Evolutionary conservation across 2,113 vertebrate genomes (phyloP).

Genomic region (Dasyornis broadbenti): DNA sequence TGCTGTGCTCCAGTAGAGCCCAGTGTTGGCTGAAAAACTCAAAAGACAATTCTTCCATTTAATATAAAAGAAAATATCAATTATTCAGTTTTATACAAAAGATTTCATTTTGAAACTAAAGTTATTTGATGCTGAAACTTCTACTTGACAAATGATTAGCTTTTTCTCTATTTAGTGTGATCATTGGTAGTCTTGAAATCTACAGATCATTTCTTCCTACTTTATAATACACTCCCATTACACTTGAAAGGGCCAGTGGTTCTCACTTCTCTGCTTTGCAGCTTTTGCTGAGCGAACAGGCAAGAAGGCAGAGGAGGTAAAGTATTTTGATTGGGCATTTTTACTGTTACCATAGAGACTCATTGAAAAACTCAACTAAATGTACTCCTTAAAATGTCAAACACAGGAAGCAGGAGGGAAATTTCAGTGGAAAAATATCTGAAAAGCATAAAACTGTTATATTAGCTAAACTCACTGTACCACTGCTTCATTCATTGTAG

Average conservation of each 20-base stretch:
- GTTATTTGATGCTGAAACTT: background rate
- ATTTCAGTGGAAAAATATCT: conserved; percentile 48
- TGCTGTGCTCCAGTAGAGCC: background rate
- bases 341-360: conserved; percentile 35
- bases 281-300: background rate
- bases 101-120: background rate
- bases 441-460: conserved; percentile 50
- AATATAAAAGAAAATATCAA: background rate
- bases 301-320: background rate
- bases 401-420: conserved; percentile 38
- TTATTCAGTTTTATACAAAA: background rate
- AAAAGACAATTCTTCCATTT: background rate
- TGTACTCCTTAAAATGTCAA: conserved; percentile 47
- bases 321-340: conserved; percentile 40
- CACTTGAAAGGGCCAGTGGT: background rate
- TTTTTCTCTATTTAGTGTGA: background rate
- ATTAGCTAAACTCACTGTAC: conserved; percentile 55
- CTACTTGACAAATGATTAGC: background rate
- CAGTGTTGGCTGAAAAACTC: background rate
- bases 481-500: conserved; percentile 37
- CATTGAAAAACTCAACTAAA: conserved; percentile 32
- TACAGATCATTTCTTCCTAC: background rate
- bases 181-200: background rate
- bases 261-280: background rate
- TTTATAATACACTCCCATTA: background rate